Percentiles rank a stretch among this genome's conserved stretches.
These are phyloP conservation scores for Heliconius hortense DNA, from an alignment of 2,888 invertebrate genomes.

Conservation along the genomic window DNA sequence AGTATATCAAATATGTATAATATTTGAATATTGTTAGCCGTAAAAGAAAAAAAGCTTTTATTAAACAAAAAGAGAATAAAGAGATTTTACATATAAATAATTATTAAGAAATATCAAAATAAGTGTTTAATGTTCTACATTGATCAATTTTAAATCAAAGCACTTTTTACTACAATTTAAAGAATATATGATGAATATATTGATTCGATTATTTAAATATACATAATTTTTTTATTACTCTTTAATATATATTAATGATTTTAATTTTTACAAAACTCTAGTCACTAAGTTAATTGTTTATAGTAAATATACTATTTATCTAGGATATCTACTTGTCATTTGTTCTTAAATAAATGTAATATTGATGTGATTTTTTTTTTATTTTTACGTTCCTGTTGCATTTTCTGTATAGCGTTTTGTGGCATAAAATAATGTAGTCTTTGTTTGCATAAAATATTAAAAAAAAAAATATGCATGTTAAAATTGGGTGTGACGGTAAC, in stretches of 20 bases:
- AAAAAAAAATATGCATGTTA: too few relatives aligned
- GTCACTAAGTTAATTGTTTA: background rate
- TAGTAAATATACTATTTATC: background rate
- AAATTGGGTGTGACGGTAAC: too few relatives aligned
- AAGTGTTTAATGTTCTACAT: background rate
- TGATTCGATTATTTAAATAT: too few relatives aligned
- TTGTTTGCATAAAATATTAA: too few relatives aligned
- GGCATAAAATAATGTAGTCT: too few relatives aligned
- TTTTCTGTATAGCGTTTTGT: background rate
- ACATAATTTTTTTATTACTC: too few relatives aligned
- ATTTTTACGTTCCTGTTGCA: background rate
- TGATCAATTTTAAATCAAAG: background rate
- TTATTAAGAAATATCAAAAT: background rate
- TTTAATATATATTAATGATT: background rate
- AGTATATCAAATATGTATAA: background rate
- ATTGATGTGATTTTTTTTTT: background rate
- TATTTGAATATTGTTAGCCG: background rate
- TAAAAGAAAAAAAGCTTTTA: background rate
- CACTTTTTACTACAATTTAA: background rate
- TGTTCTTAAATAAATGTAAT: constrained; percentile 18
- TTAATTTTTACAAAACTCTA: background rate
- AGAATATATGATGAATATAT: background rate
- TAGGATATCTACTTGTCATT: background rate
- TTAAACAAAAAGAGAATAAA: background rate
- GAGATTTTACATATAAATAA: background rate